Percentiles rank a stretch among this genome's conserved stretches.
These are phyloP conservation scores for Leptinotarsa rubiginosa DNA, from an alignment of 2,888 invertebrate genomes.

Conservation along the genomic window DNA sequence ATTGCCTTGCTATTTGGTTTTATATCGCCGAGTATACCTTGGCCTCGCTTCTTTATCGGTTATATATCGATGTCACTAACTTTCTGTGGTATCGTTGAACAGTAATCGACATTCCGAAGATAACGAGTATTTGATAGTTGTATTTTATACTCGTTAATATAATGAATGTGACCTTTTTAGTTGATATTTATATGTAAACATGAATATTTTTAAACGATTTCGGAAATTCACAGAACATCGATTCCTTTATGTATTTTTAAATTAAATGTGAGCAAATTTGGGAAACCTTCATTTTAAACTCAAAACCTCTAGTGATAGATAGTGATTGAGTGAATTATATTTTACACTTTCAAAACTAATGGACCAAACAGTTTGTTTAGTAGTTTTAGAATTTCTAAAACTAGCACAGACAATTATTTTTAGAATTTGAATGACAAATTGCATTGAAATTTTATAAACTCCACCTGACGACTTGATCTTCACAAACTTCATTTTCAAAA, in stretches of 20 bases:
- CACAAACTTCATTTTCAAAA: too few relatives aligned
- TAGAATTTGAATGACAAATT: too few relatives aligned
- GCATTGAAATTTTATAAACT: too few relatives aligned
- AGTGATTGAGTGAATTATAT: neutral
- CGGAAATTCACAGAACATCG: neutral
- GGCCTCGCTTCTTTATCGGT: neutral
- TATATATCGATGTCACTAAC: slow-evolving; percentile 21
- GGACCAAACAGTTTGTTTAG: too few relatives aligned
- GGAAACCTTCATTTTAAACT: neutral
- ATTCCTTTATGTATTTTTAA: neutral
- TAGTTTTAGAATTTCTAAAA: too few relatives aligned
- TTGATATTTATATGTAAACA: neutral
- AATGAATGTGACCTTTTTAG: slow-evolving; percentile 15
- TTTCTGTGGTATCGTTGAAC: neutral
- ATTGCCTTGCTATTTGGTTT: too few relatives aligned
- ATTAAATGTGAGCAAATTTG: neutral
- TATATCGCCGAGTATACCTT: too few relatives aligned
- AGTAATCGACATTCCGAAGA: neutral
- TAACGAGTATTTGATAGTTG: slow-evolving; percentile 10
- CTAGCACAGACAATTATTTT: too few relatives aligned
- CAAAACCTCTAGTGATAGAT: neutral
- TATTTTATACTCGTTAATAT: neutral
- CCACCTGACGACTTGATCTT: too few relatives aligned
- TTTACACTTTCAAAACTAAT: too few relatives aligned
- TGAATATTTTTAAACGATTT: neutral